A percentile compares a stretch with the other conserved stretches of the same genome.
These are phyloP conservation scores for Drosophila pectinifera DNA, from an alignment of 1,140 invertebrate genomes.

Conservation along the genomic window DNA sequence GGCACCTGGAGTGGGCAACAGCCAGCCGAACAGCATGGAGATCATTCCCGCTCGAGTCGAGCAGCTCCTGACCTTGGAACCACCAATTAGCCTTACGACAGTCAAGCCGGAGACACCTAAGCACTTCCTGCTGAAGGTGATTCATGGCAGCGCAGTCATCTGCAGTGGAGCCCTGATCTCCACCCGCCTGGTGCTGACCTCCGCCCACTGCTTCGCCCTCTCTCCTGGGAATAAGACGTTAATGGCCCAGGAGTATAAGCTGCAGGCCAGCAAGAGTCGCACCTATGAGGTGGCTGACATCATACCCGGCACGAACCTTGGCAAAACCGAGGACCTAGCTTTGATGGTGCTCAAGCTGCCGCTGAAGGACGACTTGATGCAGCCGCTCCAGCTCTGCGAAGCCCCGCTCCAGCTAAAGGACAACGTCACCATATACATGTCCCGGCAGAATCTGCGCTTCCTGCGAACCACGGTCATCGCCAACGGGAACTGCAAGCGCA, in stretches of 20 bases:
- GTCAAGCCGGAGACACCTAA: background rate
- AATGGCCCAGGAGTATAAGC: background rate
- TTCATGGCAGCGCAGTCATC: background rate
- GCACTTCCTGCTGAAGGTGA: conserved; percentile 32
- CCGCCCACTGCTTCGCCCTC: conserved; percentile 35
- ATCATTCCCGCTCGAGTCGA: conserved; percentile 27
- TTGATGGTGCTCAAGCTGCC: conserved; percentile 5
- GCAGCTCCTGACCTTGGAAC: background rate
- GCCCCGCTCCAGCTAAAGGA: background rate
- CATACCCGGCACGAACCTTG: background rate
- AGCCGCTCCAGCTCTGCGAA: conserved; percentile 36
- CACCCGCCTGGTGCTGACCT: conserved; percentile 39
- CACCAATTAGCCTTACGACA: background rate
- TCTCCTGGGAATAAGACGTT: background rate
- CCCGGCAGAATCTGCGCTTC: conserved; percentile 15
- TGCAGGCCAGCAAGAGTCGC: conserved; percentile 18
- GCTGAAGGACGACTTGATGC: conserved; percentile 1
- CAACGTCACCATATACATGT: conserved; percentile 52
- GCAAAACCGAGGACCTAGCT: conserved; percentile 25
- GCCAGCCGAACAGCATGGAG: conserved; percentile 16
- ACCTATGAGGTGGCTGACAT: conserved; percentile 19
- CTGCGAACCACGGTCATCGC: conserved; percentile 44
- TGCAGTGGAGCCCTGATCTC: conserved; percentile 45
- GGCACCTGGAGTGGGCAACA: too few species aligned
- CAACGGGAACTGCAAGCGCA: conserved; percentile 45